Evolutionary conservation across 2,113 vertebrate genomes (phyloP).

Genomic region (Ancistrus triradiatus): DNA sequence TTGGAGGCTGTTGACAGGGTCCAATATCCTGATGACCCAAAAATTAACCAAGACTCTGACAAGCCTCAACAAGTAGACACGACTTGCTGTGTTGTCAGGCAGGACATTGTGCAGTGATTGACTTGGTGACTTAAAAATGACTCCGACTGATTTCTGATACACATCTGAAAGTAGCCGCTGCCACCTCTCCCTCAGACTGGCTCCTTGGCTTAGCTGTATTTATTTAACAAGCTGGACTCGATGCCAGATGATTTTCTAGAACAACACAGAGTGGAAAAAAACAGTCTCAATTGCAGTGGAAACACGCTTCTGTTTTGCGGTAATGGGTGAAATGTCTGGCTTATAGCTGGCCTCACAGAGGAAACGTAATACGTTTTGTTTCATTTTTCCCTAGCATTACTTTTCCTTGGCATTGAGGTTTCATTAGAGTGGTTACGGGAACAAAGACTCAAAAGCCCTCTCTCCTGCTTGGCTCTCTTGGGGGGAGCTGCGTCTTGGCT

Average conservation of each 20-base stretch:
- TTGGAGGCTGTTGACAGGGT: constrained; percentile 48
- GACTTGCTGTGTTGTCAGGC: constrained; percentile 39
- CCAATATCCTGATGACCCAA: constrained; percentile 38
- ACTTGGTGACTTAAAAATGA: constrained; percentile 40
- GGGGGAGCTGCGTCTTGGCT: constrained; percentile 33
- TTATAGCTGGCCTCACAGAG: constrained; percentile 40
- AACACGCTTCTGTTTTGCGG: constrained; percentile 48
- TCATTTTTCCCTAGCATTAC: constrained; percentile 40
- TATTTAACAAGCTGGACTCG: constrained; percentile 35
- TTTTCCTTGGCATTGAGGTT: constrained; percentile 37
- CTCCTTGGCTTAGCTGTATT: constrained; percentile 38
- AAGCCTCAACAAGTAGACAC: constrained; percentile 34
- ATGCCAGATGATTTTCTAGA: constrained; percentile 39
- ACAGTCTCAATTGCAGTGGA: constrained; percentile 36
- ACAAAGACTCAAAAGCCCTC: constrained; percentile 36
- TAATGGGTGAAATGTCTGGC: constrained; percentile 40
- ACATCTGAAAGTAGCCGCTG: constrained; percentile 26
- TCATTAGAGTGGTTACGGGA: constrained; percentile 47
- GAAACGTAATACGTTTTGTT: constrained; percentile 49
- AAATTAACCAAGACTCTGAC: constrained; percentile 59
- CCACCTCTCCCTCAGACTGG: constrained; percentile 19
- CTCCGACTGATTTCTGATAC: constrained; percentile 32
- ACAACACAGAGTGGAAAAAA: constrained; percentile 22
- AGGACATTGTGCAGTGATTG: constrained; percentile 35
- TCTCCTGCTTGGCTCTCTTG: constrained; percentile 26